Evolutionary conservation across 53 echinoderm and acorn worm species (phyloP).

Genomic region (Crossaster papposus): DNA sequence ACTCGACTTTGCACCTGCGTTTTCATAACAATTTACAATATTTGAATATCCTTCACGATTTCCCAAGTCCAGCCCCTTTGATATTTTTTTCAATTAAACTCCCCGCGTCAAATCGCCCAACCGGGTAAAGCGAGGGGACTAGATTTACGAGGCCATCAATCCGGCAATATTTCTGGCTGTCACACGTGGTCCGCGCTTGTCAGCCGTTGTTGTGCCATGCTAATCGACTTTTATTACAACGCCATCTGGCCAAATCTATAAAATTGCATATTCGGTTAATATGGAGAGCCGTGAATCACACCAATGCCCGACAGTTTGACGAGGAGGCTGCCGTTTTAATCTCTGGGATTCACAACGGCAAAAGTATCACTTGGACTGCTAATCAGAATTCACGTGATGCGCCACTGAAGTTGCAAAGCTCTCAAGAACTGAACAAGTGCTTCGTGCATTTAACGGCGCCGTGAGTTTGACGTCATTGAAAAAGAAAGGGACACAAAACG

Average conservation of each 20-base stretch:
- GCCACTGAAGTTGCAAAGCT: background rate
- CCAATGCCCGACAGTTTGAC: slow-evolving; percentile 25
- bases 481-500: background rate
- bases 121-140: background rate
- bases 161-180: slow-evolving; percentile 8
- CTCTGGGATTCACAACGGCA: slow-evolving; percentile 12
- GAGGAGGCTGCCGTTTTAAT: slow-evolving; percentile 24
- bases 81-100: slow-evolving; percentile 2
- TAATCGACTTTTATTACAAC: slow-evolving; percentile 47
- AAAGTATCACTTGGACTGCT: background rate
- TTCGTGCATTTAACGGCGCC: background rate
- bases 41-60: slow-evolving; percentile 14
- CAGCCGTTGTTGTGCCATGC: slow-evolving; percentile 33
- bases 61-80: background rate
- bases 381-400: slow-evolving; percentile 1
- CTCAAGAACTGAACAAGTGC: background rate
- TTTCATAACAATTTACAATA: slow-evolving; percentile 41
- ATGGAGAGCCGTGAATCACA: slow-evolving; percentile 30
- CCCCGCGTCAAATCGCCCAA: background rate
- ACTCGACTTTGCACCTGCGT: slow-evolving; percentile 48
- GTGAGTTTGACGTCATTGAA: background rate
- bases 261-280: slow-evolving; percentile 27
- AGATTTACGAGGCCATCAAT: slow-evolving; percentile 32
- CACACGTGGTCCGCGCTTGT: background rate
- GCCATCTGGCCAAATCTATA: slow-evolving; percentile 54